These are phyloP conservation scores for Protosalanx chinensis DNA, from an alignment of 2,797 vertebrate genomes.

Conservation along the genomic window DNA sequence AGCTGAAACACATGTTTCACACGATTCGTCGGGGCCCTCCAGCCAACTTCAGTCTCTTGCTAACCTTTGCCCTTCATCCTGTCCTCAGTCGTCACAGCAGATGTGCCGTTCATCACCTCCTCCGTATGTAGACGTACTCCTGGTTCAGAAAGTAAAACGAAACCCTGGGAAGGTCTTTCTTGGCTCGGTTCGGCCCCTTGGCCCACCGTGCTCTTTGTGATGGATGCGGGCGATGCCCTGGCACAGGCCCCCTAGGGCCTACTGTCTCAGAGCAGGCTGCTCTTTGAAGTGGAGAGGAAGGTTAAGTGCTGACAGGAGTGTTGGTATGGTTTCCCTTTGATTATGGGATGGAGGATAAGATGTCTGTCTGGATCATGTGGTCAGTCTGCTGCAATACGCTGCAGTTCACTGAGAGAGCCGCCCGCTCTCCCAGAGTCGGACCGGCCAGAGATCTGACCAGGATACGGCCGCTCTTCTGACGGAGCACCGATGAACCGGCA, in stretches of 20 bases:
- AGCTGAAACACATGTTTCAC: not conserved
- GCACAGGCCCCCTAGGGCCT: constrained; percentile 19
- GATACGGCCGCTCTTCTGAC: constrained; percentile 43
- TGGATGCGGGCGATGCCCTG: constrained; percentile 27
- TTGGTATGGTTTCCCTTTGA: constrained; percentile 44
- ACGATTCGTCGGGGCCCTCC: constrained; percentile 11
- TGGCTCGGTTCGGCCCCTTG: constrained; percentile 30
- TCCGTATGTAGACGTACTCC: constrained; percentile 10
- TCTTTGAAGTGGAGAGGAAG: constrained; percentile 52
- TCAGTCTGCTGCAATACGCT: constrained; percentile 25
- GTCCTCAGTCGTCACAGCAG: constrained; percentile 17
- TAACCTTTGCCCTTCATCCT: constrained; percentile 38
- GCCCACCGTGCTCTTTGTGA: constrained; percentile 22
- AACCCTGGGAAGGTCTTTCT: constrained; percentile 25
- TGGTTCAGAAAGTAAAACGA: constrained; percentile 20
- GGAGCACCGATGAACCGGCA: constrained; percentile 37
- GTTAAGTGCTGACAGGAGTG: constrained; percentile 56
- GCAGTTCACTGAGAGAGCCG: too few species aligned
- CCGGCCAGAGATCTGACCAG: constrained; percentile 33
- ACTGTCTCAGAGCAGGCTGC: constrained; percentile 42
- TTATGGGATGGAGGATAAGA: constrained; percentile 24
- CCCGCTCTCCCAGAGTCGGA: constrained; percentile 20
- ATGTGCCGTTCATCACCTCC: constrained; percentile 22
- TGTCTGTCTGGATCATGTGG: constrained; percentile 41
- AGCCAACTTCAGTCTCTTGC: constrained; percentile 1